Evolutionary conservation across 2,888 invertebrate species (phyloP).

Genomic region (Cryptus viduatorius): DNA sequence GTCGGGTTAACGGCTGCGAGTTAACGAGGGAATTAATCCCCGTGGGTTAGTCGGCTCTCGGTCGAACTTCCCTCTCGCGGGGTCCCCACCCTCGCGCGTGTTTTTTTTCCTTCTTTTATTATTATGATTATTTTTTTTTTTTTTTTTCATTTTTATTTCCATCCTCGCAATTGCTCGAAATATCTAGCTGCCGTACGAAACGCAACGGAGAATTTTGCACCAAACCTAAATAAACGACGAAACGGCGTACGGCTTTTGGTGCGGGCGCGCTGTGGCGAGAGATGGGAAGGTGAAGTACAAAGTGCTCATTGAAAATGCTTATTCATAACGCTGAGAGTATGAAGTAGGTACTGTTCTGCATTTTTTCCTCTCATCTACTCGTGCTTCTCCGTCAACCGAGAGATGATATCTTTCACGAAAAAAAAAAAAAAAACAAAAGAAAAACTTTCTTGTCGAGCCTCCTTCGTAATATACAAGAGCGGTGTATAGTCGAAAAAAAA

Average conservation of each 20-base stretch:
- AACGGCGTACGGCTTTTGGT: background rate
- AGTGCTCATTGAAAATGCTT: conserved; percentile 9
- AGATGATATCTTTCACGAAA: background rate
- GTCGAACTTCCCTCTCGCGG: conserved; percentile 12
- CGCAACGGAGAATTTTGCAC: conserved; percentile 15
- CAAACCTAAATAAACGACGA: conserved; percentile 24
- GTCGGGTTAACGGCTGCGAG: conserved; percentile 69
- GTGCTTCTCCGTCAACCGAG: background rate
- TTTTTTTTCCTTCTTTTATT: conserved; percentile 31
- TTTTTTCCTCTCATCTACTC: conserved; percentile 29
- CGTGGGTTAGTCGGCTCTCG: conserved; percentile 59
- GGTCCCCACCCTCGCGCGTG: background rate
- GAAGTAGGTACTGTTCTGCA: background rate
- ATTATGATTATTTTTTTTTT: background rate
- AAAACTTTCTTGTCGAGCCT: conserved; percentile 15
- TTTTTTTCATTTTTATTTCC: conserved; percentile 44
- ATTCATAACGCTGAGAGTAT: conserved; percentile 10
- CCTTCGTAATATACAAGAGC: background rate
- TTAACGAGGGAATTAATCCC: conserved; percentile 72
- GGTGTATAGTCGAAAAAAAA: conserved; percentile 8
- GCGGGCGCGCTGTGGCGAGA: background rate
- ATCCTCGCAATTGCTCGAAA: conserved; percentile 37
- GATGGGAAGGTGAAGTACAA: background rate
- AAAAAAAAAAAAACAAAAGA: background rate
- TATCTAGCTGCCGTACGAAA: conserved; percentile 11